Base-by-base conservation (phyloP, 2,888 invertebrate genomes). In the Eurytoma californica region DNA sequence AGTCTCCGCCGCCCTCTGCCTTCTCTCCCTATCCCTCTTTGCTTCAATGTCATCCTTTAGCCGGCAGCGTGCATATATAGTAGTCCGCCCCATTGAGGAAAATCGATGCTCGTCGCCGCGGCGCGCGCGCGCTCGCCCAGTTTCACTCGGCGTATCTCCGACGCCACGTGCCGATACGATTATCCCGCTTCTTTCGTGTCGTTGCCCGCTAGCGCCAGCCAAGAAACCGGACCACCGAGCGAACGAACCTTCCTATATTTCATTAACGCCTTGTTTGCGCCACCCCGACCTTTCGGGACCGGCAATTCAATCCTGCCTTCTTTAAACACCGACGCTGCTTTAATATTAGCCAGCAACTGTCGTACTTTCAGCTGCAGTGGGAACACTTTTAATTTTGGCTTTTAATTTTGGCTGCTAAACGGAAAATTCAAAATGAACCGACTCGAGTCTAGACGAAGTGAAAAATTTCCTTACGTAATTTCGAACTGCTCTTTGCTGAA, bases 71-170 rank as follows among this genome's bases (percentile, higher is more conserved):
- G 49, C 20, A n/a, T 20, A 24, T 39, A 39, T 39, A 20, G n/a
- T 20, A 60, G 60, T 16, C 68, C 77, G 69, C 68, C 76, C 76
- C 76, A 76, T 77, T 77, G 73, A 74, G 70, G 69, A 77, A 80
- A 80, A 80, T 80, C 80, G 80, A 80, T 80, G 68, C 63, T 51
- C 51, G 39, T 20, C 49, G 67, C 55, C 65, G 75, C 18, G 49
- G 63, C 65, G 74, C 63, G 65, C 65, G 58, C 12, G 39, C 58
- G 58, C 20, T 72, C 61, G 72, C 77, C 69, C 68, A 73, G 73
- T 78, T 73, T 68, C 53, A 61, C n/a, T 24, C 53, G 39, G 39
- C 53, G 53, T 9, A 51, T 58, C 30, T 7, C 39, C 9, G 7
- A 39, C 61, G 67, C 75, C 79, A 76, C 79, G 75, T 76, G 79